A percentile compares a stretch with the other conserved stretches of the same genome.
phyloP scores from a whole-genome alignment of 2,113 vertebrate genomes.

The Saccopteryx bilineata region DNA sequence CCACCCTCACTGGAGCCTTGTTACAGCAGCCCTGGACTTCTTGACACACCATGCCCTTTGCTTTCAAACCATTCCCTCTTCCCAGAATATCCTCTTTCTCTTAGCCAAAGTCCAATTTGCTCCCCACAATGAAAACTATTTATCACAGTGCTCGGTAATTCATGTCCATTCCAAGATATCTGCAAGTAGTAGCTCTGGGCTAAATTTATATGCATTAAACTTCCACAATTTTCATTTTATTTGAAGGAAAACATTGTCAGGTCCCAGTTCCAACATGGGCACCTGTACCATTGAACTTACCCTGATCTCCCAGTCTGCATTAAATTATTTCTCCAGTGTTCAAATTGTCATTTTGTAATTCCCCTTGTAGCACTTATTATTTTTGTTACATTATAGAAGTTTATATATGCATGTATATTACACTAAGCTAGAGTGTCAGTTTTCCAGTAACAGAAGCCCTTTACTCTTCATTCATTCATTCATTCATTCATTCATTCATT shows the following conservation, averaged over 20 bases:
- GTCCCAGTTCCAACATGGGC: not conserved
- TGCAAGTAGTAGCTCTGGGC: not conserved
- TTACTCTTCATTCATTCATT: not conserved
- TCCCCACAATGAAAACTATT: conserved; percentile 29
- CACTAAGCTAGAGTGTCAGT: not conserved
- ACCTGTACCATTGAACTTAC: not conserved
- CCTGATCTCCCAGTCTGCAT: not conserved
- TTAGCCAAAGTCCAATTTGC: conserved; percentile 39
- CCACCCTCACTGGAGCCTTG: not conserved
- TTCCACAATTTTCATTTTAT: conserved; percentile 30
- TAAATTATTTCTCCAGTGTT: conserved; percentile 40
- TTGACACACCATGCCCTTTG: conserved; percentile 2
- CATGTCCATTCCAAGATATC: conserved; percentile 16
- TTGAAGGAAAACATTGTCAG: conserved; percentile 37
- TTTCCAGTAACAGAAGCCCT: not conserved
- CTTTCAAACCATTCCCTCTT: conserved; percentile 38
- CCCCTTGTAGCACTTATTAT: not conserved
- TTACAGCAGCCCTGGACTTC: not conserved
- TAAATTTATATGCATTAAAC: not conserved
- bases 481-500: conserved; percentile 2
- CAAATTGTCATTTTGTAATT: not conserved
- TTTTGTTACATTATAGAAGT: conserved; percentile 19
- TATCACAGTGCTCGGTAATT: not conserved
- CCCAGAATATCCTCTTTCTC: conserved; percentile 8
- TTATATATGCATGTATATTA: not conserved